Conservation (phyloP, 2,888 invertebrate genomes). For the Eucriotettix oculatus region DNA sequence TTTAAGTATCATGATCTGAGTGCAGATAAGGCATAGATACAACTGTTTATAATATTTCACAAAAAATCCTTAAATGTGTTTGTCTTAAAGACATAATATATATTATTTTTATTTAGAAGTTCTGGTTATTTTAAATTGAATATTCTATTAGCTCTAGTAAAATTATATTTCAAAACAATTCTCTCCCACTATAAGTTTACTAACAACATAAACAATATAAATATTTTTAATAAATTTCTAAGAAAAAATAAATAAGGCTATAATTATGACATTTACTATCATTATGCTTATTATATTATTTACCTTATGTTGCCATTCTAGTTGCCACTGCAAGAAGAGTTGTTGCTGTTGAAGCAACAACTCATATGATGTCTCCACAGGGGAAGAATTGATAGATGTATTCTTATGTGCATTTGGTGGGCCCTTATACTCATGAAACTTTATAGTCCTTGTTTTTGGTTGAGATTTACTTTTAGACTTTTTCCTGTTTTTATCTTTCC, state of each 20-base stretch:
- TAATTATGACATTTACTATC: not conserved
- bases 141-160: no score
- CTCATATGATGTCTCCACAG: conserved; percentile 74
- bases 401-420: conserved; percentile 79
- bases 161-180: no score
- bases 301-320: conserved; percentile 64
- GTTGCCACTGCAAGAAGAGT: conserved; percentile 70
- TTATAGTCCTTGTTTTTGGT: conserved; percentile 75
- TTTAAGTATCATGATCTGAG: no score
- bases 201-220: no score
- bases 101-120: no score
- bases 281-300: not conserved
- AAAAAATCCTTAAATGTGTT: no score
- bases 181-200: no score
- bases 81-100: no score
- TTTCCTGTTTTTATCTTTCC: conserved; percentile 58
- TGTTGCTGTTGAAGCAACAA: conserved; percentile 87
- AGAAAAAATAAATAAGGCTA: not conserved
- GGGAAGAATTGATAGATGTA: conserved; percentile 23
- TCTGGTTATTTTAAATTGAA: no score
- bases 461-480: conserved; percentile 66
- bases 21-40: no score
- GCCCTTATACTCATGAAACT: conserved; percentile 94
- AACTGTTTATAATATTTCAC: no score
- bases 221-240: not conserved